A percentile compares a stretch with the other conserved stretches of the same genome.
These are phyloP conservation scores for Drosophila pruinosa DNA, from an alignment of 1,140 invertebrate genomes.

Conservation along the genomic window DNA sequence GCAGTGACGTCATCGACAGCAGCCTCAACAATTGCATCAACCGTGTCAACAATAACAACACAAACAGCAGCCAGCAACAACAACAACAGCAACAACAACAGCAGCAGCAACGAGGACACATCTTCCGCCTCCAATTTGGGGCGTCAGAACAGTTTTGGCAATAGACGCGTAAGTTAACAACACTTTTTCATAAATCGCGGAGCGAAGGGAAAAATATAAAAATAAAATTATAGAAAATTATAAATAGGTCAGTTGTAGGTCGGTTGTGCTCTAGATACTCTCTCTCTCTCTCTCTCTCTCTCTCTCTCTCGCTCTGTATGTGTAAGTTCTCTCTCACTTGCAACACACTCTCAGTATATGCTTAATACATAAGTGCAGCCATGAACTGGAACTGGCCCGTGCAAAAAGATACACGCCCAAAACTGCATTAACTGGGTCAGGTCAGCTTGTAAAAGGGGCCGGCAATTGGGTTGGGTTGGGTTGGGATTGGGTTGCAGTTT, in stretches of 20 bases:
- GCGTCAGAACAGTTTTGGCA: constrained; percentile 80
- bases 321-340: constrained; percentile 8
- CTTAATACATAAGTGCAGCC: constrained; percentile 46
- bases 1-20: constrained; percentile 29
- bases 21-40: constrained; percentile 29
- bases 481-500: constrained; percentile 12
- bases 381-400: constrained; percentile 63
- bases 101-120: constrained; percentile 64
- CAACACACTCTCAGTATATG: neutral
- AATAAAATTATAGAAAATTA: neutral
- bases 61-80: constrained; percentile 35
- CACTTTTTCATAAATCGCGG: neutral
- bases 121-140: constrained; percentile 59
- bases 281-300: constrained; percentile 19
- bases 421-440: constrained; percentile 72
- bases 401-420: constrained; percentile 73
- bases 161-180: constrained; percentile 74
- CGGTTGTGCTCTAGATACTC: constrained; percentile 5
- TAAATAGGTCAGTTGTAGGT: constrained; percentile 58
- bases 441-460: constrained; percentile 32
- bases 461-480: neutral
- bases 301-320: neutral
- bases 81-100: constrained; percentile 36
- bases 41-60: constrained; percentile 32
- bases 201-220: neutral